Evolutionary conservation across 2,113 vertebrate genomes (phyloP).

Genomic region (Myotis davidii): DNA sequence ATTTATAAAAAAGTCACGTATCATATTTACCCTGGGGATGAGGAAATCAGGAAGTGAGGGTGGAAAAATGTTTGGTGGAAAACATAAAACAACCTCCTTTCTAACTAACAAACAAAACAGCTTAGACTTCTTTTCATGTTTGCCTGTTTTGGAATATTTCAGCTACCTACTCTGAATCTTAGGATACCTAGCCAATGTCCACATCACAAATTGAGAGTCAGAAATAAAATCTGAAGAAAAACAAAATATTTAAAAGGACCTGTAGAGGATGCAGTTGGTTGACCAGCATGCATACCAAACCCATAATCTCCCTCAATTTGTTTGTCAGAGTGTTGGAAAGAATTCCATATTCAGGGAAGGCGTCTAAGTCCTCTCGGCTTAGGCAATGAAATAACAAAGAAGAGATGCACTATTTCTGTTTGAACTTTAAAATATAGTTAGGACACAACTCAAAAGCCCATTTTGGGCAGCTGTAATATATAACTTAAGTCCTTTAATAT

Average conservation of each 20-base stretch:
- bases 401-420: constrained; percentile 52
- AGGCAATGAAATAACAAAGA: constrained; percentile 45
- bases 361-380: constrained; percentile 16
- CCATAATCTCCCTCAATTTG: constrained; percentile 57
- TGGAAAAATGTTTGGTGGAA: neutral
- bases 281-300: constrained; percentile 32
- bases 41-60: neutral
- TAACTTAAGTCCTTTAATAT: neutral
- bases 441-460: neutral
- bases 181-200: constrained; percentile 60
- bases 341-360: constrained; percentile 37
- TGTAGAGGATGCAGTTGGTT: constrained; percentile 52
- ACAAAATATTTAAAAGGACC: constrained; percentile 58
- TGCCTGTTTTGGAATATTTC: constrained; percentile 58
- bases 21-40: neutral
- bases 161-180: constrained; percentile 49
- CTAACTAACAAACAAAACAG: constrained; percentile 33
- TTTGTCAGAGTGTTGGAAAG: constrained; percentile 53
- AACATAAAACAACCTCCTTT: constrained; percentile 28
- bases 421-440: constrained; percentile 49
- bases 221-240: constrained; percentile 74
- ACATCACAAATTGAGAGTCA: constrained; percentile 70
- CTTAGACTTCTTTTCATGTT: constrained; percentile 39
- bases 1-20: neutral
- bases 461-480: neutral